Evolutionary conservation across 2,797 vertebrate species (phyloP), one percentile per base, ranked within the genome.

Genomic region (Tauraco hartlaubi): DNA sequence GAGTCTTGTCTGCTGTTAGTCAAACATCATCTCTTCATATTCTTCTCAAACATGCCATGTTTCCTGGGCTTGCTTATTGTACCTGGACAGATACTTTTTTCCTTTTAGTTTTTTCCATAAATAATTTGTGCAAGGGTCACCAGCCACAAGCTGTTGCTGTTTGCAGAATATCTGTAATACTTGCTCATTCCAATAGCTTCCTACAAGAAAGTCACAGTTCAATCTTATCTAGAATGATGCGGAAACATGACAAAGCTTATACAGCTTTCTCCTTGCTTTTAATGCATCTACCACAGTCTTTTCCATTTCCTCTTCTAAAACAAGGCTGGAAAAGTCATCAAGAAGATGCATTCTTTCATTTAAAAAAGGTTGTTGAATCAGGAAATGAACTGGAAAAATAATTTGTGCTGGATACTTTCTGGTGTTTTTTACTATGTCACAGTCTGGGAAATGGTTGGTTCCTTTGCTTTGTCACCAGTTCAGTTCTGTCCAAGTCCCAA

Each of bases 301-400:
- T 98, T 96, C 97, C 90, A 97, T 96, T 97, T 97, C 94, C 94
- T 92, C 77, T 90, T 91, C 58, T 97, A 96, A 96, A 92, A 94
- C 68, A 92, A 92, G 94, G 49, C 98, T 97, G 98, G 94, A 82
- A 98, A 98, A 98, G 67, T 93, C 96, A 98, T 98, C 90, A 97
- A 49, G 91, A 90, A 91, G 94, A 94, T 94, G 68, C 64, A 94
- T 95, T 96, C 88, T 94, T 97, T 97, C 77, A 97, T 97, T 97
- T 96, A 73, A 94, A 97, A 92, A 88, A 97, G 76, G 86, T 93
- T 95, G 89, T 95, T 93, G 83, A 92, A 97, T 93, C 87, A 80
- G 91, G 96, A 97, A 98, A 86, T 91, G 79, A 97, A 97, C 96
- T 97, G 97, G 98, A 97, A 98, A 97, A 98, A 90, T 68, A 94